phyloP scores from a whole-genome alignment of 1,140 invertebrate genomes.

The Rhopalosiphum padi region DNA sequence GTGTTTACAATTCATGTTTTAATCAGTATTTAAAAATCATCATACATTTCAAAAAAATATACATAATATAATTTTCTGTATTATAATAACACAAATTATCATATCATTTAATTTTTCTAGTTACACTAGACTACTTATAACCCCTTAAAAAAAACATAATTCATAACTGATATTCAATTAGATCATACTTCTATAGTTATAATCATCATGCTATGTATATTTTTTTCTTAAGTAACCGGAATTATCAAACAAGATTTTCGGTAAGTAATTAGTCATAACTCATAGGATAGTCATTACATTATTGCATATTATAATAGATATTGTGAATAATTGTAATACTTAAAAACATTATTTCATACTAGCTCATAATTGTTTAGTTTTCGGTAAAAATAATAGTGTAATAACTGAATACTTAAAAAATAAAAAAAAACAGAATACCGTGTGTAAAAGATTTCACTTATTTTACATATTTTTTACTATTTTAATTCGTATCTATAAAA shows the following conservation, averaged over 20 bases:
- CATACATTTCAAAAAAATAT: not conserved
- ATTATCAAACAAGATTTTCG: not conserved
- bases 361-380: not conserved
- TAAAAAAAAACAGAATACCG: not conserved
- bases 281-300: not conserved
- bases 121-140: not conserved
- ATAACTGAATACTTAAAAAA: not conserved
- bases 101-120: not conserved
- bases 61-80: not conserved
- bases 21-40: not conserved
- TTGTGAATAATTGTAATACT: not conserved
- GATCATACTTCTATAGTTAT: not conserved
- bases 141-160: not conserved
- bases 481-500: not conserved
- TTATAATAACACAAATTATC: no score
- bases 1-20: not conserved
- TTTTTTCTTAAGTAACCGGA: not conserved
- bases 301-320: not conserved
- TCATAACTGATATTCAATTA: not conserved
- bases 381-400: not conserved
- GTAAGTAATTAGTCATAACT: not conserved
- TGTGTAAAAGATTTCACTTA: not conserved
- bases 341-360: not conserved
- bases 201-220: not conserved
- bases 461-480: not conserved